Evolutionary conservation across 37 sponge, comb jelly and placozoan species (phyloP).

Genomic region (Axinella damicornis): DNA sequence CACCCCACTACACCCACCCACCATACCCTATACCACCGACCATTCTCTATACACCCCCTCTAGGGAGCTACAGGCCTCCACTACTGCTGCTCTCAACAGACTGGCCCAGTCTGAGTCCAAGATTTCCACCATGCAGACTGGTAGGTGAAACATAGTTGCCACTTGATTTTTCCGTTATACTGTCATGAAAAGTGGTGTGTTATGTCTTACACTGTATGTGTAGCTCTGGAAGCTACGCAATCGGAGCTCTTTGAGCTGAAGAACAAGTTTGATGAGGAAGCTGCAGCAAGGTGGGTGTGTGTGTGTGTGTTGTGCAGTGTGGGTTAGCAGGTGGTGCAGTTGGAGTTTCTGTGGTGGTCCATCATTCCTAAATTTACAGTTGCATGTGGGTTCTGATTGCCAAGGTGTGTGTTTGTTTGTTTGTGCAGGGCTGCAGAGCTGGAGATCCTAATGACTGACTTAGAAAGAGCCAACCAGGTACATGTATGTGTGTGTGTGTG

Average conservation of each 20-base stretch:
- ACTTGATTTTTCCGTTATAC: background rate
- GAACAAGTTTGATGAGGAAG: constrained; percentile 89
- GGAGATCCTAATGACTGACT: constrained; percentile 77
- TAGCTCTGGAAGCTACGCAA: constrained; percentile 90
- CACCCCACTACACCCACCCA: no score
- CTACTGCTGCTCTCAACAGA: background rate
- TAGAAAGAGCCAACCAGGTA: constrained; percentile 86
- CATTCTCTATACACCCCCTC: background rate
- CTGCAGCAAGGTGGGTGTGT: constrained; percentile 74
- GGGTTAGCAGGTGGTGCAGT: background rate
- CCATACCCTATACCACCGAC: no score
- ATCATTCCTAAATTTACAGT: no score
- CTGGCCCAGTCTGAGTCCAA: constrained; percentile 54
- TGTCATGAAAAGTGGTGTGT: background rate
- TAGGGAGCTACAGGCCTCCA: constrained; percentile 13
- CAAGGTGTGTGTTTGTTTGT: background rate
- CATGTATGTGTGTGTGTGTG: no score
- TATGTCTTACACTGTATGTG: background rate
- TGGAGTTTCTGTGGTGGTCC: no score
- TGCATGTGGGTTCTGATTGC: no score
- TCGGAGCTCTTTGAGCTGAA: constrained; percentile 94
- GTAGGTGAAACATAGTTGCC: background rate
- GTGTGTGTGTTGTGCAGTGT: background rate
- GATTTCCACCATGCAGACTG: constrained; percentile 54
- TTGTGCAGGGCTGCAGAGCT: constrained; percentile 70